Base-by-base conservation (phyloP, 2,888 invertebrate species). In the Mimumesa dahlbomi region DNA sequence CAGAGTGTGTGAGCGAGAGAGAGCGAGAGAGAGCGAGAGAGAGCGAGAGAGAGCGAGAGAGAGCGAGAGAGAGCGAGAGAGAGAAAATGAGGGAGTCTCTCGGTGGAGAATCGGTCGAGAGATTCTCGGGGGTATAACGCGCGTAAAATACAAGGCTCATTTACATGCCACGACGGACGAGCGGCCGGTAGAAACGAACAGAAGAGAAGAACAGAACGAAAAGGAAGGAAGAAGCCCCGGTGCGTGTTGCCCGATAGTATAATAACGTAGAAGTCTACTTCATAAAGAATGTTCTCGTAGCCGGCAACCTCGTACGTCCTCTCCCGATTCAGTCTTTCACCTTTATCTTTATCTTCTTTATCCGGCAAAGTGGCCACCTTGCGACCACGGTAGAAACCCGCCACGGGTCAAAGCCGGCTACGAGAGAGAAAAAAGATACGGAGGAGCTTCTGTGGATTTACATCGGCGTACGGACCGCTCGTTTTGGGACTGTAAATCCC, bases 181-280 rank as follows among this genome's bases (percentile, higher is more conserved):
- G 52, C n/a, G 18, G 25, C 25, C 22, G 42, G 38, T 38, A 40
- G 29, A 3, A 14, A 21, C 11, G 25, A 22, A 34, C 14, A 9
- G 31, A 13, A 38, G 29, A 13, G 22, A 34, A 40, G 16, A 19
- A 22, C 19, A 42, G 43, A 9, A 18, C n/a, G 36, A 22, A n/a
- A 16, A 40, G 13, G 45, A n/a, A 34, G 16, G 31, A 13, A 36
- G 31, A 13, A 36, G 36, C 11, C 25, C 38, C 16, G 82, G 82
- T 85, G 84, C 85, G 84, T 86, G 86, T 84, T 82, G 80, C 56
- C 78, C 81, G 86, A 86, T 87, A 86, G 85, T 86, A 86, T 84
- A 87, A 85, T 87, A 87, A 87, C 85, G 85, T 84, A 85, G 74
- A 79, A 79, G 85, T 84, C 87, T 77, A 88, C 87, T 89, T 86